Conservation (phyloP, 2,888 invertebrate species). For the Latrodectus hesperus region DNA sequence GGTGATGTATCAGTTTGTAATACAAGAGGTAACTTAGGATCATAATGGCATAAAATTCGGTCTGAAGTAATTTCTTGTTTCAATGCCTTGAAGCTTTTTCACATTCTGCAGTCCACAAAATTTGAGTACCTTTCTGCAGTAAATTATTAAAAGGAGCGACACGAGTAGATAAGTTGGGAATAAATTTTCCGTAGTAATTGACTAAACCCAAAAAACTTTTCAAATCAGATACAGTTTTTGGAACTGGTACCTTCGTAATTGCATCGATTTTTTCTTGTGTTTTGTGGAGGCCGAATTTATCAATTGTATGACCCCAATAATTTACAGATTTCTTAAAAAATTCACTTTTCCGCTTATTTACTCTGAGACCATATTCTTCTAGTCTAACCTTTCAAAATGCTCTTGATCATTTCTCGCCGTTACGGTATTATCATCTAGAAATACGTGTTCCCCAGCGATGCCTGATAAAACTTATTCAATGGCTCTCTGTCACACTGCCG, state of each 20-base stretch:
- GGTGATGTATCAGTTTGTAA: too few relatives aligned
- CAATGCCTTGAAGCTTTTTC: slow-evolving; percentile 42
- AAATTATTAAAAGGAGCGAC: slow-evolving; percentile 35
- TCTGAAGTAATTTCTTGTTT: too few relatives aligned
- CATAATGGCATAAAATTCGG: too few relatives aligned
- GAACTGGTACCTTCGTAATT: slow-evolving; percentile 38
- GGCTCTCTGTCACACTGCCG: slow-evolving; percentile 72
- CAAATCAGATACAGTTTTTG: slow-evolving; percentile 41
- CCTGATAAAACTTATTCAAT: slow-evolving; percentile 38
- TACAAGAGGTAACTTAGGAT: too few relatives aligned
- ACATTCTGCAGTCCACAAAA: slow-evolving; percentile 41
- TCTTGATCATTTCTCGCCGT: slow-evolving; percentile 32
- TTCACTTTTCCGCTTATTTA: slow-evolving; percentile 14
- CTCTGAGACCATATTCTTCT: slow-evolving; percentile 20
- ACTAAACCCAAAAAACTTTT: slow-evolving; percentile 48
- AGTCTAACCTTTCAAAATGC: slow-evolving; percentile 36
- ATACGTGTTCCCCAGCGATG: slow-evolving; percentile 21
- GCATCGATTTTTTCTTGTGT: slow-evolving; percentile 46
- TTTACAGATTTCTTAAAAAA: slow-evolving; percentile 35
- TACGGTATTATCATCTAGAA: slow-evolving; percentile 29
- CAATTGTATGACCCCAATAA: slow-evolving; percentile 41
- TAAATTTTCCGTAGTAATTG: slow-evolving; percentile 49
- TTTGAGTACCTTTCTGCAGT: slow-evolving; percentile 34
- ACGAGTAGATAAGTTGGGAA: slow-evolving; percentile 46
- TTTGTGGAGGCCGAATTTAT: slow-evolving; percentile 31